Evolutionary conservation across 35 echinoderm and acorn worm species (phyloP).

Genomic region (Apostichopus californicus): DNA sequence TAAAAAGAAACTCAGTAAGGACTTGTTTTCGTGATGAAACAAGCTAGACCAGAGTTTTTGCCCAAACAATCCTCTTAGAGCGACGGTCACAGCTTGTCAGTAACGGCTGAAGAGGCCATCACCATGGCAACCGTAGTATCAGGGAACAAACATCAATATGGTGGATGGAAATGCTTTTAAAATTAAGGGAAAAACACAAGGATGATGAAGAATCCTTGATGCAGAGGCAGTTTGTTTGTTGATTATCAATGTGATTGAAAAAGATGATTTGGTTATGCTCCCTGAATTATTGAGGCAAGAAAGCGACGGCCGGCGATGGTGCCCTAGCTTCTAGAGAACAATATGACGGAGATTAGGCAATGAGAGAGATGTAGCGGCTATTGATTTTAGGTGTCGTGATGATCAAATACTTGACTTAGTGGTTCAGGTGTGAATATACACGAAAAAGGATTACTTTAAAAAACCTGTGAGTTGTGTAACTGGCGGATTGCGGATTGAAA

Average conservation of each 20-base stretch:
- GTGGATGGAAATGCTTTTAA: background rate
- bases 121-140: background rate
- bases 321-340: background rate
- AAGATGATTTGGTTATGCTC: background rate
- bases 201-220: background rate
- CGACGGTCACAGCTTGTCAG: background rate
- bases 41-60: background rate
- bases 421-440: background rate
- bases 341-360: background rate
- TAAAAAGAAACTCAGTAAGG: background rate
- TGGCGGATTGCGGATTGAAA: too few relatives aligned
- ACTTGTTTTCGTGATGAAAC: background rate
- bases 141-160: background rate
- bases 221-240: background rate
- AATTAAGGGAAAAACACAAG: background rate
- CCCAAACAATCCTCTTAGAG: background rate
- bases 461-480: too few relatives aligned
- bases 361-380: background rate
- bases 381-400: background rate
- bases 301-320: background rate
- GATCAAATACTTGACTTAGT: background rate
- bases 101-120: background rate
- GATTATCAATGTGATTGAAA: background rate
- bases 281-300: background rate
- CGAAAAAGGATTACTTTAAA: too few relatives aligned